Evolutionary conservation across 2,888 invertebrate genomes (phyloP).

Genomic region (Hyposoter dolosus): DNA sequence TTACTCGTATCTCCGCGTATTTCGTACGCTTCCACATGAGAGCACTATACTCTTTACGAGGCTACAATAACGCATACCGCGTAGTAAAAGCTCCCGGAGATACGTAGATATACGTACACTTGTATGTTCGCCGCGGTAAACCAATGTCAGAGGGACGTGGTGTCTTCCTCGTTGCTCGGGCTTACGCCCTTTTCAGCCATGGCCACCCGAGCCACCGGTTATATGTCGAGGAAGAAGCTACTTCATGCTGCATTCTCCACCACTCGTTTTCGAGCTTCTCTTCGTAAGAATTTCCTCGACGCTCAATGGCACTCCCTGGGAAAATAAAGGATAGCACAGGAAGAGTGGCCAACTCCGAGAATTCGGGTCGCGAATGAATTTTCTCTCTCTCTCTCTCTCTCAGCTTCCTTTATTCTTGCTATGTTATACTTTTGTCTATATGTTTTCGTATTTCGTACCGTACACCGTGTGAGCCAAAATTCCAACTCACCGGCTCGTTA

Average conservation of each 20-base stretch:
- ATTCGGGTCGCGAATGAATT: conserved; percentile 67
- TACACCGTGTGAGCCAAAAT: background rate
- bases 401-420: conserved; percentile 37
- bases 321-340: background rate
- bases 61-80: conserved; percentile 61
- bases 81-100: conserved; percentile 31
- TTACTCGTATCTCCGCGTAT: conserved; percentile 35
- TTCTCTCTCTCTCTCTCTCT: conserved; percentile 36
- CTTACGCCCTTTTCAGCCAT: background rate
- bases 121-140: background rate
- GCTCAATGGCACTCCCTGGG: background rate
- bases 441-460: background rate
- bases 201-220: background rate
- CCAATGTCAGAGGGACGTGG: background rate
- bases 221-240: conserved; percentile 1
- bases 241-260: conserved; percentile 56
- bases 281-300: conserved; percentile 38
- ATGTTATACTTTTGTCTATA: background rate
- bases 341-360: conserved; percentile 48
- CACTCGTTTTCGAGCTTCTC: conserved; percentile 45
- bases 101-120: conserved; percentile 20
- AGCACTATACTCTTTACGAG: conserved; percentile 63
- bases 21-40: conserved; percentile 45
- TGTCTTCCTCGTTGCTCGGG: background rate
- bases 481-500: no score